Percentiles rank a stretch among this genome's conserved stretches.
Conservation (phyloP, 2,888 invertebrate species). For the Eupithecia tripunctaria region DNA sequence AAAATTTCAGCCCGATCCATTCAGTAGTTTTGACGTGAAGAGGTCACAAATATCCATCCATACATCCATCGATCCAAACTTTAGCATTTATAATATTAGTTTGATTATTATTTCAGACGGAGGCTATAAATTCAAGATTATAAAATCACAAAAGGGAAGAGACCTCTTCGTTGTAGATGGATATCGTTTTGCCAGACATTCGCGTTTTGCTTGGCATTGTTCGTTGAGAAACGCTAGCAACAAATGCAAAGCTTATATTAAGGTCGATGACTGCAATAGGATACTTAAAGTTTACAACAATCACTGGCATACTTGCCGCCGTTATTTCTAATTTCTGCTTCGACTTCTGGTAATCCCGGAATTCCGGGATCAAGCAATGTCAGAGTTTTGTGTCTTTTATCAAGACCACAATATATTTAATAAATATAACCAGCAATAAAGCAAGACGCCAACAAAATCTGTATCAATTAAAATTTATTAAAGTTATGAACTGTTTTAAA, state of each 20-base stretch:
- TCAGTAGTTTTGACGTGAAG: too few species aligned
- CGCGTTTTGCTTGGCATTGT: constrained; percentile 21
- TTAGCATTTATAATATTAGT: too few species aligned
- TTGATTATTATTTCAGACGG: too few species aligned
- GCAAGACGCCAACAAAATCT: not conserved
- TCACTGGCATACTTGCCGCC: constrained; percentile 9
- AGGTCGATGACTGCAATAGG: not conserved
- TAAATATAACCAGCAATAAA: not conserved
- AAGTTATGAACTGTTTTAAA: not conserved
- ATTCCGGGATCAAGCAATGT: too few species aligned
- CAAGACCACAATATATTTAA: not conserved
- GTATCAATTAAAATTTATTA: not conserved
- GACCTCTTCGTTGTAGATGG: constrained; percentile 26
- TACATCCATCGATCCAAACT: too few species aligned
- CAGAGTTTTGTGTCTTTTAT: not conserved
- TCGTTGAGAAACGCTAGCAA: constrained; percentile 16
- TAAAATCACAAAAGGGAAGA: constrained; percentile 24
- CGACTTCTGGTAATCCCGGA: not conserved
- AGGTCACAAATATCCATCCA: too few species aligned
- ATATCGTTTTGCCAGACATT: constrained; percentile 16
- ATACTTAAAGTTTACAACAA: constrained; percentile 12
- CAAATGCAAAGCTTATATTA: constrained; percentile 14
- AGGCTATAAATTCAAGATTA: not conserved
- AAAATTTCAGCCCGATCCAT: too few species aligned
- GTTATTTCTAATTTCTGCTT: not conserved